Base-by-base conservation (phyloP, 2,113 vertebrate genomes). In the Crocuta crocuta region DNA sequence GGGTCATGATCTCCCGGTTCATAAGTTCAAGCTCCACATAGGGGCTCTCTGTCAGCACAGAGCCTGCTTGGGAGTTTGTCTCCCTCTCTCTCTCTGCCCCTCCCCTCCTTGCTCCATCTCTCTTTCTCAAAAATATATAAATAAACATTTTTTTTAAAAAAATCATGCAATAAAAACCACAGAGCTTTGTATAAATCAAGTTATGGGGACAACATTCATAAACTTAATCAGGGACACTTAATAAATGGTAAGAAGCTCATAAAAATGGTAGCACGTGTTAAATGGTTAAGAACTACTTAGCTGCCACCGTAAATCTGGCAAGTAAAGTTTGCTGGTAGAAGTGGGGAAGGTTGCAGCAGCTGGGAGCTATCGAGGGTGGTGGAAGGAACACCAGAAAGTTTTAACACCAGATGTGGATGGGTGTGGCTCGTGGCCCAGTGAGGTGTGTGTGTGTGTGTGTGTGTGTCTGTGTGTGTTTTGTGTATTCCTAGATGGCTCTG, bases 371-470 rank as follows among this genome's bases (percentile, higher is more conserved):
- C 16, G 8, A 21, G 10, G 26, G n/a, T 11, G 1, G 10, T 19
- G 0, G 50, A 55, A 15, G 13, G 26, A 45, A 28, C 33, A 23
- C 28, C 11, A 45, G 8, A 68, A 55, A 16, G 7, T 2, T 7
- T 3, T 68, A 3, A 53, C 2, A 10, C 3, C 85, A 84, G 55
- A 21, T 19, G 5, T 10, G 39, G 21, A 0, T 0, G 21, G 12
- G 28, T 17, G 19, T 11, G 68, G 70, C 35, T 45, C n/a, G 1
- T 1, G 5, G 24, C 13, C 45, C 1, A 0, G 24, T 10, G 13
- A 58, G 4, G 4, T 17, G 9, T 17, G 31, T 21, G 2, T 61
- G 58, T 58, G 35, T 21, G 2, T 21, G 2, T 23, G 58, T 61
- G 43, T 23, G 58, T 61, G 43, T 16, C 1, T 3, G 0, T 10